A percentile compares a stretch with the other conserved stretches of the same genome.
Conservation (phyloP, 2,888 invertebrate genomes). For the Geotrupes spiniger region DNA sequence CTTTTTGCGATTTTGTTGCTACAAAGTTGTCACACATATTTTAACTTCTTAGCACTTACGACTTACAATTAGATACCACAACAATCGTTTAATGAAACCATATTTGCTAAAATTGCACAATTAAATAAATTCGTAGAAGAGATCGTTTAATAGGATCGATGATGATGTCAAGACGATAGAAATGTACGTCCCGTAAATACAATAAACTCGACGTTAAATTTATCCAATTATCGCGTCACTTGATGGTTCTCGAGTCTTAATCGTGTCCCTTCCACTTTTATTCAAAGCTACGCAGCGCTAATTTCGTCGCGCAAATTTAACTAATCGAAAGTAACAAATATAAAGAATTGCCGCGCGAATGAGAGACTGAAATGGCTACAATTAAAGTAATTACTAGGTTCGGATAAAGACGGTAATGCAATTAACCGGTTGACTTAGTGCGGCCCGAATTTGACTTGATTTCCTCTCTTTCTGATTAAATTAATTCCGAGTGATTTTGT, state of each 20-base stretch:
- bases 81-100: no score
- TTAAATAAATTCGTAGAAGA: no score
- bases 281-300: constrained; percentile 10
- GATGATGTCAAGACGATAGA: no score
- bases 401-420: constrained; percentile 38
- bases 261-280: not conserved
- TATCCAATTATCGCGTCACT: constrained; percentile 10
- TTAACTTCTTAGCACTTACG: no score
- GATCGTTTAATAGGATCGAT: no score
- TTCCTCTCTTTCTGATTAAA: constrained; percentile 30
- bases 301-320: constrained; percentile 23
- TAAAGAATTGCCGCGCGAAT: constrained; percentile 22
- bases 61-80: no score
- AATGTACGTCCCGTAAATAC: no score
- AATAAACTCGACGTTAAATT: no score
- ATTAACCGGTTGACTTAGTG: constrained; percentile 36
- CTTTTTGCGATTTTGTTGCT: no score
- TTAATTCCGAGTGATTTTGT: constrained; percentile 27
- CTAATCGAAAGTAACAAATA: constrained; percentile 26
- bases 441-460: constrained; percentile 24
- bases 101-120: no score
- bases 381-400: constrained; percentile 37
- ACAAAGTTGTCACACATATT: no score
- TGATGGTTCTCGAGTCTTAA: constrained; percentile 7
- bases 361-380: constrained; percentile 28